These are phyloP conservation scores for Synanceia verrucosa DNA, from an alignment of 2,797 vertebrate species.

Conservation along the genomic window DNA sequence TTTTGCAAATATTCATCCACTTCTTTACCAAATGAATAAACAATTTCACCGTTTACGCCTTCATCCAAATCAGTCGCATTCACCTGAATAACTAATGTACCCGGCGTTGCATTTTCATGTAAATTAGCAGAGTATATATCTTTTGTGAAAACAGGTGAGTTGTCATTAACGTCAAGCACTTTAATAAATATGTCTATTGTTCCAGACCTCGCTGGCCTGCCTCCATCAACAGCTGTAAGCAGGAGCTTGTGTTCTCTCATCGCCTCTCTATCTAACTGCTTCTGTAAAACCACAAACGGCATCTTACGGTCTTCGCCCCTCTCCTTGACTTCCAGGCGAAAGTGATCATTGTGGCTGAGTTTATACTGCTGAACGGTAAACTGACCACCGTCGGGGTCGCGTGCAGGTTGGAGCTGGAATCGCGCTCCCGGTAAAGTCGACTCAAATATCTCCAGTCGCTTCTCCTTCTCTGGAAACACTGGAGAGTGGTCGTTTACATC, in stretches of 20 bases:
- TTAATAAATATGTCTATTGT: constrained; percentile 35
- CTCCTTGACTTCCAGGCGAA: constrained; percentile 62
- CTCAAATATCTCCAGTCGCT: constrained; percentile 64
- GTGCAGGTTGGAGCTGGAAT: constrained; percentile 61
- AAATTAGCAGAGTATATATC: constrained; percentile 50
- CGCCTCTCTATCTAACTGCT: constrained; percentile 60
- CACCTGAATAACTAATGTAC: constrained; percentile 40
- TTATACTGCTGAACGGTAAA: constrained; percentile 63
- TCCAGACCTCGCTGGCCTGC: constrained; percentile 50
- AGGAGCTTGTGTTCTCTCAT: constrained; percentile 19
- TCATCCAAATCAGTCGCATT: constrained; percentile 70
- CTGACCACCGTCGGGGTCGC: constrained; percentile 59
- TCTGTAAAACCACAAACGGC: constrained; percentile 56
- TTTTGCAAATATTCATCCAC: constrained; percentile 2
- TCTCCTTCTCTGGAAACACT: constrained; percentile 47
- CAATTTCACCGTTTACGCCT: constrained; percentile 50
- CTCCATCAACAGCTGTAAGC: constrained; percentile 66
- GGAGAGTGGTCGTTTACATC: constrained; percentile 75
- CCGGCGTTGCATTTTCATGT: constrained; percentile 37
- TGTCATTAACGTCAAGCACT: constrained; percentile 66
- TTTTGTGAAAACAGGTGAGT: constrained; percentile 56
- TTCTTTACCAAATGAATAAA: constrained; percentile 54
- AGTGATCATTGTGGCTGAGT: constrained; percentile 61
- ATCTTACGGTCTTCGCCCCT: constrained; percentile 54
- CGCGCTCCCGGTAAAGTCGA: constrained; percentile 39